Evolutionary conservation across 1,140 invertebrate species (phyloP), one percentile per base, ranked within the genome.

Genomic region (Philaenus spumarius): DNA sequence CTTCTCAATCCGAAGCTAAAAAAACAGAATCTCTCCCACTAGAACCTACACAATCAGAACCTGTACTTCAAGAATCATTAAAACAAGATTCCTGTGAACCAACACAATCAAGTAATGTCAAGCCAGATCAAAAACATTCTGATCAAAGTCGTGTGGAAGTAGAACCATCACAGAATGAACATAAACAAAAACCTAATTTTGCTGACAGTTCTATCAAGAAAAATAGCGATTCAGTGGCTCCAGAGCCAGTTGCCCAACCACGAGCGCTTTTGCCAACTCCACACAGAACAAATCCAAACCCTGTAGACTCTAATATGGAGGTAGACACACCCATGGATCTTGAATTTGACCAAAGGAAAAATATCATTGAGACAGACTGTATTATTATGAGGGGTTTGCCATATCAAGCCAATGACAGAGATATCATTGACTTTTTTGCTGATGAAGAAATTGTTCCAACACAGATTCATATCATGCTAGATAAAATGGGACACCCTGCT

Each of bases 391-490:
- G 83, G 45, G 85, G 86, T 22, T 70, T 93, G n/a, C 88, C 90
- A 0, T 78, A 80, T 40, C 80, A 83, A 23, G 84, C 85, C 0
- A 82, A 78, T 6, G 86, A 90, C 48, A 76, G 84, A 5, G 90
- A 91, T 60, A 82, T 95, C 20, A 77, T 84, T 0, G 85, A 90
- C 45, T 92, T 91, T 64, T 87, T 93, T 62, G 81, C 82, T 0
- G 83, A 89, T 43, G 82, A 87, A 17, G 83, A 85, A 11, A 75
- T 91, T 1, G 80, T 83, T 0, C 89, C 90, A 0, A 77, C 79
- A 23, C 80, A 85, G 58, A 89, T 93, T 58, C 87, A 92, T 66
- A 80, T 92, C 57, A 78, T 93, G 71, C 73, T 83, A 12, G 86
- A 85, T 62, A 71, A 80, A 6, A 76, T 77, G 42, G 82, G 84